phyloP scores from a whole-genome alignment of 2,113 vertebrate genomes.

The Tupaia tana region DNA sequence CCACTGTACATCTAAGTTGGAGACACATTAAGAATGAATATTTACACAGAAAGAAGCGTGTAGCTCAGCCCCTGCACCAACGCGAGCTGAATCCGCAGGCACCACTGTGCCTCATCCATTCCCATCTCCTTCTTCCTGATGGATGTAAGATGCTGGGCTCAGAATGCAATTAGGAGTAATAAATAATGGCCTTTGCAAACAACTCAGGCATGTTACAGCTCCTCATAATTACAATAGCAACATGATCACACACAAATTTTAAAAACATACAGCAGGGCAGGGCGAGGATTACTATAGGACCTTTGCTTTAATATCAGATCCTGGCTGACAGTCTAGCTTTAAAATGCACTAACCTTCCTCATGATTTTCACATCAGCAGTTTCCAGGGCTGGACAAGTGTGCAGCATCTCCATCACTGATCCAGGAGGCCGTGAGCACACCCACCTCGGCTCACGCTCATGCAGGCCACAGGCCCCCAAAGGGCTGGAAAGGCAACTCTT shows the following conservation, averaged over 20 bases:
- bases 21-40: rapidly evolving
- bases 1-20: rapidly evolving
- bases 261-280: not conserved
- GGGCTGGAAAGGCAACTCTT: rapidly evolving
- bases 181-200: constrained; percentile 28
- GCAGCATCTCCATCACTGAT: rapidly evolving
- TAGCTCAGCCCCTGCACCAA: rapidly evolving
- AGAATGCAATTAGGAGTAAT: not conserved
- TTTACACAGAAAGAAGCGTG: not conserved
- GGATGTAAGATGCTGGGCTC: not conserved
- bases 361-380: not conserved
- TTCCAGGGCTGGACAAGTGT: not conserved
- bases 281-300: not conserved
- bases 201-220: not conserved
- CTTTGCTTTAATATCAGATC: not conserved
- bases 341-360: not conserved
- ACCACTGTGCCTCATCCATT: rapidly evolving
- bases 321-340: not conserved
- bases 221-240: not conserved
- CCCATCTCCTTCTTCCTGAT: not conserved
- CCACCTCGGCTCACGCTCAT: rapidly evolving
- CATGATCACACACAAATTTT: not conserved
- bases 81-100: not conserved
- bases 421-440: not conserved
- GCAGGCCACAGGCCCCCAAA: rapidly evolving